Base-by-base conservation (phyloP, 2,797 vertebrate species). In the Acanthornis magna region DNA sequence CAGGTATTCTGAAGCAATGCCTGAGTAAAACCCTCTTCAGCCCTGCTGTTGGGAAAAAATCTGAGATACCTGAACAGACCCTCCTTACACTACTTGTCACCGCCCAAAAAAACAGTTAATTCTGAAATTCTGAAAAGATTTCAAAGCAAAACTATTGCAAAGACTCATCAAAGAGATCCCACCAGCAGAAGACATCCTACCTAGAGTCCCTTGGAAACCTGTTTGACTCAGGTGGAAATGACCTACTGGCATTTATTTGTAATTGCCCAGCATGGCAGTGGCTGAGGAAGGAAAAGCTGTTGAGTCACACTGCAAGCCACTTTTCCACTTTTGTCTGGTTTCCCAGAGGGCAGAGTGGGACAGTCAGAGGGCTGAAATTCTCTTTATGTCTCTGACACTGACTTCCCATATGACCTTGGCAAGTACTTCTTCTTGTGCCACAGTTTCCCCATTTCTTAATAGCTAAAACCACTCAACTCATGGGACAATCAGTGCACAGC, bases 271-370 rank as follows among this genome's bases (percentile, higher is more conserved):
- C 76, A 22, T 75, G 66, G 78, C 89, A 88, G 51, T 45, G 57
- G 85, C 55, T 84, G 79, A 86, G 95, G 94, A 95, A 94, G 95
- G 76, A 95, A 96, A 86, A 93, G 88, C 89, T 71, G 42, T 84
- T 96, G 91, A 96, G 79, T 94, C 95, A 96, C 32, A 40, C 9
- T 45, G 38, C 50, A 94, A 91, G 82, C 79, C 87, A 88, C 76
- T 86, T 88, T 70, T 93, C 89, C 79, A 96, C 91, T 84, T 93
- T 23, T 85, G 79, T 88, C 76, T 93, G 63, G 51, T 66, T 82
- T 66, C 91, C 91, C 88, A 86, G 92, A 91, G 89, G 91, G 85
- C 40, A 96, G 85, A 97, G 57, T 54, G 50, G 43, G 61, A 67
- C 57, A 89, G 58, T 72, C 89, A 94, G 89, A 85, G 91, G 93